Percentiles rank a stretch among this genome's conserved stretches.
Evolutionary conservation across 2,113 vertebrate species (phyloP).

Genomic region (Dasypus novemcinctus): DNA sequence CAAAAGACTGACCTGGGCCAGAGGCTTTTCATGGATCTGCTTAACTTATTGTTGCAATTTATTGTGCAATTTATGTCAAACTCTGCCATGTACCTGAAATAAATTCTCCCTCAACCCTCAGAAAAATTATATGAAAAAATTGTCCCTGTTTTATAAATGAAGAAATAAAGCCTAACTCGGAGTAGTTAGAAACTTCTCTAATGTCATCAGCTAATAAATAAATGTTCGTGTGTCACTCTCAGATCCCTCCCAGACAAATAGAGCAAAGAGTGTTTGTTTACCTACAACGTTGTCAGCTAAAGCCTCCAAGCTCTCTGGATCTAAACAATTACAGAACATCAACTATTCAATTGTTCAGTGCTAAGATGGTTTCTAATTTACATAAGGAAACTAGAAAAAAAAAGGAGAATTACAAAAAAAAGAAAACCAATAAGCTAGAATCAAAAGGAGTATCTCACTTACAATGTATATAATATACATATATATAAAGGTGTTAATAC

Average conservation of each 20-base stretch:
- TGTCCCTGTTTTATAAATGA: background rate
- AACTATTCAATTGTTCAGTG: background rate
- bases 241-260: background rate
- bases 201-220: background rate
- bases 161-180: background rate
- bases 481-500: background rate
- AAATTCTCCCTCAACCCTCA: background rate
- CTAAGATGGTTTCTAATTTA: background rate
- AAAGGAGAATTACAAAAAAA: background rate
- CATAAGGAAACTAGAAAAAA: background rate
- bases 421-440: background rate
- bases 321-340: background rate
- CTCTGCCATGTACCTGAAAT: background rate
- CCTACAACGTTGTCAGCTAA: background rate
- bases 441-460: background rate
- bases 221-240: background rate
- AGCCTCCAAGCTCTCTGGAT: background rate
- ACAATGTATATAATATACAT: background rate
- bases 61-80: background rate
- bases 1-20: background rate
- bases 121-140: background rate
- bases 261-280: background rate
- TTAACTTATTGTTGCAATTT: background rate
- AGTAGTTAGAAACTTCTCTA: background rate
- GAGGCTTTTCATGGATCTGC: background rate